Base-by-base conservation (phyloP, 2,888 invertebrate species). In the Exephanes ischioxanthus region DNA sequence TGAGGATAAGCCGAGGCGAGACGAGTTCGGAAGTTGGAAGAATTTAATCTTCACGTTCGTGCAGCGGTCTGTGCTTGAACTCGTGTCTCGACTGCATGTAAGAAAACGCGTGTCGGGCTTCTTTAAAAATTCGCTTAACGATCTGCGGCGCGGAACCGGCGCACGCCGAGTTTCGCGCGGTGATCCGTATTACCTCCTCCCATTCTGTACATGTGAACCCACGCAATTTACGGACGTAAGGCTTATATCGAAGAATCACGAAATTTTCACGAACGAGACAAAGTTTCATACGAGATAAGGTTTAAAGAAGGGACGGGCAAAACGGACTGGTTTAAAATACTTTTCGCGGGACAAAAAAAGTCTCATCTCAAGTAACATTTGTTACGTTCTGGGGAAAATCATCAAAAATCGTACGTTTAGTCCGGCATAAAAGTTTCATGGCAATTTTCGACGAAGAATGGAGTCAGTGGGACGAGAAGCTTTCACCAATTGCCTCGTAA, bases 21-120 rank as follows among this genome's bases (percentile, higher is more conserved):
- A 45, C 45, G 48, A 26, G 61, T 26, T 22, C 45, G 48, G 63
- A 48, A 14, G 45, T 11, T 22, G 55, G 58, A 75, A 75, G 51
- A 73, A 73, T 73, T 63, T 76, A 66, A 63, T 76, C 75, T 76
- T 76, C 63, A 76, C 63, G 75, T 76, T 63, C 30, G 5, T 48
- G 48, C 63, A 33, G 33, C 75, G 66, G 63, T 33, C 14, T 58
- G 61, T 14, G 61, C 26, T 26, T 33, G 26, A 55, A 22, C 53
- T 58, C 22, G 26, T 7, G n/a, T 16, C 3, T 76, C 66, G 75
- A 66, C 37, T 4, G 51, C 51, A 76, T 66, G 37, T 76, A 51
- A 51, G 48, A 45, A 45, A 76, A 76, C 63, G 51, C 75, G 63
- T 51, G 75, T 76, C 63, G 63, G 33, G 51, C 6, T 19, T 26